A percentile compares a stretch with the other conserved stretches of the same genome.
These are phyloP conservation scores for Thamnophis sirtalis DNA, from an alignment of 2,113 vertebrate species.

Conservation along the genomic window DNA sequence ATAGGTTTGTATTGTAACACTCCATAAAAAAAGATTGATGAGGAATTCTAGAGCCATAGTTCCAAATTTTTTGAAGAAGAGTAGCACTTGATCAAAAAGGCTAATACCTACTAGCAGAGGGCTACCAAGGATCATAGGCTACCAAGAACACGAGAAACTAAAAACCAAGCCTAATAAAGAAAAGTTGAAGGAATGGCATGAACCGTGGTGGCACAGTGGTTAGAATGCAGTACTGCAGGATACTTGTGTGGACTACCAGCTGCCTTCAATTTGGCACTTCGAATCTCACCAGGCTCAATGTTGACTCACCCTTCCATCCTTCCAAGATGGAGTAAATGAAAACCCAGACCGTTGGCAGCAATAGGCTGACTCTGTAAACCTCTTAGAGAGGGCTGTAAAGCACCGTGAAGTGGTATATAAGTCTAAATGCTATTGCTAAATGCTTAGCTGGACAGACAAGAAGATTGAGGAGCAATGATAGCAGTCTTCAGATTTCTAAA, in stretches of 20 bases:
- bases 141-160: not conserved
- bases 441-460: not conserved
- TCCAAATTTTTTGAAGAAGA: not conserved
- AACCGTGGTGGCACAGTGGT: too few species aligned
- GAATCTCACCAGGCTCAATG: too few species aligned
- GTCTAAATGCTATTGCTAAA: not conserved
- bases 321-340: too few species aligned
- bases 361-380: too few species aligned
- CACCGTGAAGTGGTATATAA: too few species aligned
- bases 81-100: not conserved
- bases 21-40: not conserved
- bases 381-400: too few species aligned
- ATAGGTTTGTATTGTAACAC: not conserved
- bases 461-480: not conserved
- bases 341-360: too few species aligned
- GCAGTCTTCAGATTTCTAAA: not conserved
- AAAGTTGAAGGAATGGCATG: not conserved
- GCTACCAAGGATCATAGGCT: not conserved
- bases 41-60: not conserved
- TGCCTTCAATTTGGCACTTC: too few species aligned
- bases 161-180: not conserved
- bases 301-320: too few species aligned
- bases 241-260: too few species aligned
- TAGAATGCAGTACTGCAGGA: too few species aligned
- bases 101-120: not conserved